Base-by-base conservation (phyloP, 1,140 invertebrate species). In the Psilanteris sp. region DNA sequence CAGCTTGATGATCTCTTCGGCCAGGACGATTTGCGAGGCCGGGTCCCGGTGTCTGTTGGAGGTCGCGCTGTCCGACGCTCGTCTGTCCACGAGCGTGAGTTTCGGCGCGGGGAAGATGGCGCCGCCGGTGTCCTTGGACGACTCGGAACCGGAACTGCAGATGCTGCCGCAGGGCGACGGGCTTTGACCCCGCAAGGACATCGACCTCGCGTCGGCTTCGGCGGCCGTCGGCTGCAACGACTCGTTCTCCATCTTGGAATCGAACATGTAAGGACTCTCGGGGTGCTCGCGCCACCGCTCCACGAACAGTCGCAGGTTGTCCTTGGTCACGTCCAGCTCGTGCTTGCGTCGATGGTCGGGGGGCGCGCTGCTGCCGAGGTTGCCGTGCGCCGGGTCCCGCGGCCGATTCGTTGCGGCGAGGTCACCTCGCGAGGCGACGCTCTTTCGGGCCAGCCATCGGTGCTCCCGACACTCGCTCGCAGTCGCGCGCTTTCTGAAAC, bases 231-330 rank as follows among this genome's bases (percentile, higher is more conserved):
- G 8, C 4, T 8, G 26, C 1, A 55, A 11, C 1, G 34, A 11
- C 4, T 54, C 64, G 3, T 36, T 4, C 3, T 64, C 57, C 7
- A 4, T 41, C 50, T 29, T 46, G 34, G 90, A 90, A 75, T 95
- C 93, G 77, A 95, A 93, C 1, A 93, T 88, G 79, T 96, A 96
- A 0, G 95, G 94, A 14, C 94, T 95, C 80, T 95, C 93, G 0
- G 94, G 94, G 85, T 95, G 94, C 72, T 95, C 94, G 55, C 93
- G 92, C 94, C 95, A 96, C 34, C 94, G 90, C 77, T 95, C 94
- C n/a, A 96, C 95, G 86, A 96, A 96, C 70, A 93, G 88, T 62
- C 92, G 90, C 8, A 96, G 89, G 85, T 96, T 96, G 80, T 95
- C 94, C 88, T 96, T 96, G n/a, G 95, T 91, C 44, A 93, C 89